Percentiles rank a stretch among this genome's conserved stretches.
Evolutionary conservation across 2,888 invertebrate genomes (phyloP).

Genomic region (Lasioglossum morio): DNA sequence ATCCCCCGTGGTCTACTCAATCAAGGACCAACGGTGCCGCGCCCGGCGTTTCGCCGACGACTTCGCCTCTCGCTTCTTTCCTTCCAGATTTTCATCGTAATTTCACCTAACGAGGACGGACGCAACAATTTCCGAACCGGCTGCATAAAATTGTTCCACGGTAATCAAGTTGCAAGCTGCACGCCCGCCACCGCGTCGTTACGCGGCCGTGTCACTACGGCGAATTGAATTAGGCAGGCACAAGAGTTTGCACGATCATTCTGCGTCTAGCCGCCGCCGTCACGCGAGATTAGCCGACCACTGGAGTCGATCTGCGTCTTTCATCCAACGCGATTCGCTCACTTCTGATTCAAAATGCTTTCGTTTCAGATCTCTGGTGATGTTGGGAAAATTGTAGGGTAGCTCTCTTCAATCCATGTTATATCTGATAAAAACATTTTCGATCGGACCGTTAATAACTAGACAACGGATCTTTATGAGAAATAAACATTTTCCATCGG

Average conservation of each 20-base stretch:
- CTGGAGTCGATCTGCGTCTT: not conserved
- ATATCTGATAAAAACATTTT: too few relatives aligned
- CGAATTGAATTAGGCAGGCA: constrained; percentile 42
- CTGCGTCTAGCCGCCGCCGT: constrained; percentile 1
- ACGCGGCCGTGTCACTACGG: constrained; percentile 26
- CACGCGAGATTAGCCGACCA: not conserved
- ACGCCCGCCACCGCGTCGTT: constrained; percentile 31
- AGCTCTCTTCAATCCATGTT: not conserved
- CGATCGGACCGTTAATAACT: too few relatives aligned
- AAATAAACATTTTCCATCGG: too few relatives aligned
- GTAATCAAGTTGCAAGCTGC: too few relatives aligned
- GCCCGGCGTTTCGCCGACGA: constrained; percentile 39
- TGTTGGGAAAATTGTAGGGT: not conserved
- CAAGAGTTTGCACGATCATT: constrained; percentile 1
- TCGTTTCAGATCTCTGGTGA: not conserved
- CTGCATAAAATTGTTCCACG: constrained; percentile 44
- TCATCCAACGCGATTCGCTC: not conserved
- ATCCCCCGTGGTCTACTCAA: constrained; percentile 65
- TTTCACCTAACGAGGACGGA: constrained; percentile 55
- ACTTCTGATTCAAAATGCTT: not conserved
- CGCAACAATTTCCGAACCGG: constrained; percentile 47
- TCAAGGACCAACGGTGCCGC: constrained; percentile 69
- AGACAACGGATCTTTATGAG: too few relatives aligned
- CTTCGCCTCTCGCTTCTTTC: constrained; percentile 46
- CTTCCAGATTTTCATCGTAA: constrained; percentile 54